A percentile compares a stretch with the other conserved stretches of the same genome.
Evolutionary conservation across 2,888 invertebrate species (phyloP).

Genomic region (Caenorhabditis macrosperma): DNA sequence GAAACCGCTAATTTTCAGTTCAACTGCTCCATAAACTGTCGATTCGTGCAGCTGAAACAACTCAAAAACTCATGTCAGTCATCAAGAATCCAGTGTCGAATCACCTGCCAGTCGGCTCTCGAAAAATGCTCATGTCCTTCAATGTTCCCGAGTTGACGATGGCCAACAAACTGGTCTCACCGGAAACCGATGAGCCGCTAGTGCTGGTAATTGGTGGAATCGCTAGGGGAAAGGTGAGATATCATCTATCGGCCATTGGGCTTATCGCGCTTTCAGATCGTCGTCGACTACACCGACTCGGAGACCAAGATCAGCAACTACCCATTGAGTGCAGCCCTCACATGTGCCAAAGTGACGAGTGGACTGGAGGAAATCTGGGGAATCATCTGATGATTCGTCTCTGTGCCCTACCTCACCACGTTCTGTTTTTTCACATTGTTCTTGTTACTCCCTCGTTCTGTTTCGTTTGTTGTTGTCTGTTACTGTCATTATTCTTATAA

Average conservation of each 20-base stretch:
- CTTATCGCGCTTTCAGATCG: conserved; percentile 82
- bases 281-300: conserved; percentile 91
- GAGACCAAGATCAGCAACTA: conserved; percentile 94
- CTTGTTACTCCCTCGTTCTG: background rate
- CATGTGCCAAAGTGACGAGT: conserved; percentile 90
- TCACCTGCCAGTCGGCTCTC: conserved; percentile 94
- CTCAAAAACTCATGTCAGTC: conserved; percentile 90
- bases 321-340: conserved; percentile 95
- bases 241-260: background rate
- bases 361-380: conserved; percentile 78
- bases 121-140: conserved; percentile 92
- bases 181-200: conserved; percentile 84
- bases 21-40: conserved; percentile 95
- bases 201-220: conserved; percentile 95
- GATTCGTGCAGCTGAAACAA: conserved; percentile 91
- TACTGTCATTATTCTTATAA: conserved; percentile 32
- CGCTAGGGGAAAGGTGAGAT: conserved; percentile 91
- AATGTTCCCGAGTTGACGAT: conserved; percentile 81
- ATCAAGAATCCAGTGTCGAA: conserved; percentile 96
- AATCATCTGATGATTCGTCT: conserved; percentile 57
- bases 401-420: background rate
- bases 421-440: background rate
- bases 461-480: conserved; percentile 42
- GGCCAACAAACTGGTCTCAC: conserved; percentile 64
- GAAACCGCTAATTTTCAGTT: conserved; percentile 84